These are phyloP conservation scores for Nomia melanderi DNA, from an alignment of 1,140 invertebrate genomes.

Conservation along the genomic window DNA sequence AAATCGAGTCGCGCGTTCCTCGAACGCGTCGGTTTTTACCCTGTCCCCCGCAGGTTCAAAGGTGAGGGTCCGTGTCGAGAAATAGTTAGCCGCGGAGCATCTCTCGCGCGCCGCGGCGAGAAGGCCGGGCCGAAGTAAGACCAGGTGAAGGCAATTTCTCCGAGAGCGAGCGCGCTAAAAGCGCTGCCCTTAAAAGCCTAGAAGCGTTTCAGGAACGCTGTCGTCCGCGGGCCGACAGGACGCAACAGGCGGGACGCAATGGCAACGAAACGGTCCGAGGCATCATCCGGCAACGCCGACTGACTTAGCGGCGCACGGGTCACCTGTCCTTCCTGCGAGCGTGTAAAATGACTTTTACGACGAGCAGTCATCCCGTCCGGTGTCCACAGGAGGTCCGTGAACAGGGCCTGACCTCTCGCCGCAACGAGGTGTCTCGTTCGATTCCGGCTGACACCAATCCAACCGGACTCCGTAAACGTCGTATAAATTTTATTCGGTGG, in stretches of 20 bases:
- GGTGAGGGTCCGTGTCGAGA: slow-evolving; percentile 30
- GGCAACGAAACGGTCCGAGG: too few relatives aligned
- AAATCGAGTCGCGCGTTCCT: not conserved
- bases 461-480: slow-evolving; percentile 76
- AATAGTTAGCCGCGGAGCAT: slow-evolving; percentile 5
- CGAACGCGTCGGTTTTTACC: not conserved
- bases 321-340: slow-evolving; percentile 76
- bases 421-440: slow-evolving; percentile 76
- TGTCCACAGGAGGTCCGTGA: slow-evolving; percentile 76
- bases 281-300: slow-evolving; percentile 5
- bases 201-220: slow-evolving; percentile 7
- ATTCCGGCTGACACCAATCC: slow-evolving; percentile 76
- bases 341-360: slow-evolving; percentile 79
- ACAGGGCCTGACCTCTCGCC: slow-evolving; percentile 67
- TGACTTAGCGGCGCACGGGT: slow-evolving; percentile 55
- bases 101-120: not conserved
- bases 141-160: slow-evolving; percentile 17
- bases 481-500: slow-evolving; percentile 78
- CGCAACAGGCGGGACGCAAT: not conserved
- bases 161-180: slow-evolving; percentile 13
- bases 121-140: not conserved
- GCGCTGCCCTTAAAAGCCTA: slow-evolving; percentile 32
- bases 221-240: not conserved
- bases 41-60: slow-evolving; percentile 27
- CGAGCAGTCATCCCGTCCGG: slow-evolving; percentile 62